Percentiles rank a stretch among this genome's conserved stretches.
Evolutionary conservation across 2,113 vertebrate genomes (phyloP).

Genomic region (Calypte anna): DNA sequence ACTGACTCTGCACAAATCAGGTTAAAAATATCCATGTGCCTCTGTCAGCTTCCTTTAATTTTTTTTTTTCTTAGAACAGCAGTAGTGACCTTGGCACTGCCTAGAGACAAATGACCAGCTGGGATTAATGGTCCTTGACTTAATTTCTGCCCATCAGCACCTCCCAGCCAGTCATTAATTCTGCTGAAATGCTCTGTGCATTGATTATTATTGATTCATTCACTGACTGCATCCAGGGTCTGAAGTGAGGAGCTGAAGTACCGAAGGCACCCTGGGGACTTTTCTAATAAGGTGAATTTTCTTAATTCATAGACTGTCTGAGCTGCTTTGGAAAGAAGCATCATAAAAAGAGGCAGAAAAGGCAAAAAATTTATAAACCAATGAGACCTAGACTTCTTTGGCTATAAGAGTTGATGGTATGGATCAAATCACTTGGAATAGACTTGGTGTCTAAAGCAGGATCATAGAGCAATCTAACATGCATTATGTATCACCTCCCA

Average conservation of each 20-base stretch:
- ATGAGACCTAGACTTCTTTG: background rate
- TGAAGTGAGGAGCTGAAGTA: constrained; percentile 28
- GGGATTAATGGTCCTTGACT: constrained; percentile 67
- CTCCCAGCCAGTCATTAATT: constrained; percentile 60
- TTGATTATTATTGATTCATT: constrained; percentile 68
- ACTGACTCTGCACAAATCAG: background rate
- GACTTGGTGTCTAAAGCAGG: background rate
- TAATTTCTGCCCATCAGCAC: constrained; percentile 55
- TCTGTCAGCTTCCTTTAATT: background rate
- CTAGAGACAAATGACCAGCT: constrained; percentile 66
- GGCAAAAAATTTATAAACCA: background rate
- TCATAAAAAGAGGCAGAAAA: constrained; percentile 37
- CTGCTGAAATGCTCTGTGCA: constrained; percentile 48
- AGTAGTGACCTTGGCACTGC: constrained; percentile 50
- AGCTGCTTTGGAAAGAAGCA: constrained; percentile 7
- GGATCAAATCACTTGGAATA: background rate
- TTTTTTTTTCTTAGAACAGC: background rate
- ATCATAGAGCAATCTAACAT: background rate
- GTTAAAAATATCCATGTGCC: constrained; percentile 32
- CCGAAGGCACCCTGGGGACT: constrained; percentile 42
- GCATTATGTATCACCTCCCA: background rate
- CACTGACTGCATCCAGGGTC: constrained; percentile 50
- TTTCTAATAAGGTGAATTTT: constrained; percentile 57
- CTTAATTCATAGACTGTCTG: constrained; percentile 58
- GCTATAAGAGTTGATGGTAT: background rate